These are phyloP conservation scores for Diplazon laetatorius DNA, from an alignment of 2,888 invertebrate genomes.

Conservation along the genomic window DNA sequence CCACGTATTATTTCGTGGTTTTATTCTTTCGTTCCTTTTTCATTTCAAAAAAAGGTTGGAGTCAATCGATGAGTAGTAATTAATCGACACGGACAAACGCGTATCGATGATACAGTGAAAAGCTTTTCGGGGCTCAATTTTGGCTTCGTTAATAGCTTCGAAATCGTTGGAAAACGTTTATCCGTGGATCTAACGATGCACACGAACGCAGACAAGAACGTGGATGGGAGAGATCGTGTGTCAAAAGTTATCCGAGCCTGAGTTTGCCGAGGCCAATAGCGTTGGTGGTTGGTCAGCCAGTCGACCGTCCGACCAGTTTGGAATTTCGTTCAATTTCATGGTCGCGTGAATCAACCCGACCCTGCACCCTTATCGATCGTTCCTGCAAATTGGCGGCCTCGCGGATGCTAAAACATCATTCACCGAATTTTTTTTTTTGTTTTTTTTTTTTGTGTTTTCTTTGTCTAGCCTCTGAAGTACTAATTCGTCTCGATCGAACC, in stretches of 20 bases:
- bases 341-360: slow-evolving; percentile 49
- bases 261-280: slow-evolving; percentile 28
- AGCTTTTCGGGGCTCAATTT: not conserved
- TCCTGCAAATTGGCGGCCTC: slow-evolving; percentile 25
- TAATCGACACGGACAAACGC: not conserved
- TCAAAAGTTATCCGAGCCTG: slow-evolving; percentile 66
- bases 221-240: slow-evolving; percentile 68
- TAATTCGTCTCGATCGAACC: slow-evolving; percentile 36
- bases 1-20: too few species aligned
- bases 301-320: slow-evolving; percentile 27
- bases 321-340: slow-evolving; percentile 56
- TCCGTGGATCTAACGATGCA: not conserved
- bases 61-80: not conserved
- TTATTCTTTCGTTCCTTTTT: too few species aligned
- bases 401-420: slow-evolving; percentile 6
- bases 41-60: too few species aligned
- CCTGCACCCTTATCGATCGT: slow-evolving; percentile 29
- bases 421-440: not conserved
- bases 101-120: not conserved
- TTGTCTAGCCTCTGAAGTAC: slow-evolving; percentile 14
- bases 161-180: not conserved
- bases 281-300: slow-evolving; percentile 8
- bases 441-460: too few species aligned
- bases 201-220: slow-evolving; percentile 54
- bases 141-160: not conserved